Percentiles rank a stretch among this genome's conserved stretches.
These are phyloP conservation scores for Columba janthina DNA, from an alignment of 2,113 vertebrate genomes.

Conservation along the genomic window DNA sequence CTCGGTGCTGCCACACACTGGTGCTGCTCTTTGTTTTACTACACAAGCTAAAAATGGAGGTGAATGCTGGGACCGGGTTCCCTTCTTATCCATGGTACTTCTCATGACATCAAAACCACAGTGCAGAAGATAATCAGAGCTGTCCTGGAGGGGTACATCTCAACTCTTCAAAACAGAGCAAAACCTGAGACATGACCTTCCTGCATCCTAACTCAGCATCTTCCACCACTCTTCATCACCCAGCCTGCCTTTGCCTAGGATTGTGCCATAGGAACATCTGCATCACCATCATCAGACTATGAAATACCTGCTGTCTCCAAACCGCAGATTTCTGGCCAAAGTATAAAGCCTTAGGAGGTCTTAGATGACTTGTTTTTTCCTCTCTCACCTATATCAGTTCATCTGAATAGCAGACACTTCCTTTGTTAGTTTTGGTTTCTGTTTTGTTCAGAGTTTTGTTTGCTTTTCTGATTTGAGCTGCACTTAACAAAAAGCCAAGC, in stretches of 20 bases:
- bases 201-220: neutral
- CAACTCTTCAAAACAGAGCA: neutral
- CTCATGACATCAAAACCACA: neutral
- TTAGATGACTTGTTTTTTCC: constrained; percentile 31
- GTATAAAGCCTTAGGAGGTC: neutral
- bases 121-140: neutral
- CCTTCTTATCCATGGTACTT: neutral
- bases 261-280: neutral
- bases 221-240: neutral
- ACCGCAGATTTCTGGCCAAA: neutral
- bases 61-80: neutral
- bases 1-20: accelerated
- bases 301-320: neutral
- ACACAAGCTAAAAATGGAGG: neutral
- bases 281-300: neutral
- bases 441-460: neutral
- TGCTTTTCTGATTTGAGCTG: neutral
- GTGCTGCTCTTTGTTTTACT: accelerated
- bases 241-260: neutral
- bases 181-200: neutral
- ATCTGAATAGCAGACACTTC: constrained; percentile 40
- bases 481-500: constrained; percentile 6
- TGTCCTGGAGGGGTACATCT: neutral
- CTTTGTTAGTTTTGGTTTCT: constrained; percentile 56
- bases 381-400: neutral